These are phyloP conservation scores for Reticulitermes speratus DNA, from an alignment of 1,140 invertebrate species.

Conservation along the genomic window DNA sequence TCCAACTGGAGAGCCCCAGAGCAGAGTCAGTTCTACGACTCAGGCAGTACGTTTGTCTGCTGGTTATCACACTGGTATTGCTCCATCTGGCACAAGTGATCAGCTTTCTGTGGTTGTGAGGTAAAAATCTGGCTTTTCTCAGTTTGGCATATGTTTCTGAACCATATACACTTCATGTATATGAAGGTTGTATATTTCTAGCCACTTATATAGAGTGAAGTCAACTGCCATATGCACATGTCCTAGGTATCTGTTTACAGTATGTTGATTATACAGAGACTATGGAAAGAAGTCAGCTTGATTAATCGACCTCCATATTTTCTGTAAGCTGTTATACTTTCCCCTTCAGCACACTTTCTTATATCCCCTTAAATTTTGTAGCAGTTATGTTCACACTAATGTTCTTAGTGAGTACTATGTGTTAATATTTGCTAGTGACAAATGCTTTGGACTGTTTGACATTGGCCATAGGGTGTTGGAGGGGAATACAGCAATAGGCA, in stretches of 20 bases:
- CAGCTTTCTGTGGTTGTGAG: constrained; percentile 35
- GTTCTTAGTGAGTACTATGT: no score
- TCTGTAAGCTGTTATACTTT: no score
- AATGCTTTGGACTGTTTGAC: no score
- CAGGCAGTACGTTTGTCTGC: neutral
- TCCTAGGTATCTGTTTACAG: neutral
- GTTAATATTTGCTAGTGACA: no score
- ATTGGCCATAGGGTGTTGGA: no score
- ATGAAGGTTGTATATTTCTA: neutral
- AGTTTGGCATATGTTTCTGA: no score
- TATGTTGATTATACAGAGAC: neutral
- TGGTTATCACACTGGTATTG: constrained; percentile 24
- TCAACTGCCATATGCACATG: neutral
- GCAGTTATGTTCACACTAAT: no score
- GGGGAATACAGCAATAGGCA: no score
- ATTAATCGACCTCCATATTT: no score
- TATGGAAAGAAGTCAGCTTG: no score
- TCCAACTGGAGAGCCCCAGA: constrained; percentile 31
- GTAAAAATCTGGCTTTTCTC: constrained; percentile 7
- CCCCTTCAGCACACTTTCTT: no score
- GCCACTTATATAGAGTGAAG: neutral
- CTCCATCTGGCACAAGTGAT: constrained; percentile 37
- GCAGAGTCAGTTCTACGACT: constrained; percentile 23
- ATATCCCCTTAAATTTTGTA: no score
- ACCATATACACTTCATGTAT: neutral